Conservation (phyloP, 2,113 vertebrate genomes). For the Anguilla rostrata region DNA sequence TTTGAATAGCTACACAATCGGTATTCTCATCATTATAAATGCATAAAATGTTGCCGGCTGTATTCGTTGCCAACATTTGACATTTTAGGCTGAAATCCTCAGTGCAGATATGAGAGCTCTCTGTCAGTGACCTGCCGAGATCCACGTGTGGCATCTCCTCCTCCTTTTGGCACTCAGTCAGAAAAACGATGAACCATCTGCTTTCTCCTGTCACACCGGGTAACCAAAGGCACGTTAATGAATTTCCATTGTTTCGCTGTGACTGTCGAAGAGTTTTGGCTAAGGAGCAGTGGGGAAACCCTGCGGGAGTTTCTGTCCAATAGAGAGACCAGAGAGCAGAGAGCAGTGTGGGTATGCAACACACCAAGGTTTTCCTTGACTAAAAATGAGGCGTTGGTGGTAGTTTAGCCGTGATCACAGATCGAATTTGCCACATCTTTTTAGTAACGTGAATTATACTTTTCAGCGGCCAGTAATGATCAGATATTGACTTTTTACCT, state of each 20-base stretch:
- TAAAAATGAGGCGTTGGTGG: too few species aligned
- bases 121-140: neutral
- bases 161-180: neutral
- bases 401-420: too few species aligned
- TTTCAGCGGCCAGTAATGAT: too few species aligned
- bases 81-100: neutral
- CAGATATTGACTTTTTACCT: too few species aligned
- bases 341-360: neutral
- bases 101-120: neutral
- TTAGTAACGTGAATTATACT: too few species aligned
- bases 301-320: neutral
- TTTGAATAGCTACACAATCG: neutral
- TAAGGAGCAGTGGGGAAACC: neutral
- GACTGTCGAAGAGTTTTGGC: neutral
- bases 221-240: neutral
- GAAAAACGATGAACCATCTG: neutral
- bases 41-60: too few species aligned
- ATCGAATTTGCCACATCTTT: too few species aligned
- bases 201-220: neutral
- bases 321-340: neutral
- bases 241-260: neutral
- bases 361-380: too few species aligned
- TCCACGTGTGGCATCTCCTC: neutral
- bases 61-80: neutral
- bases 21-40: neutral